phyloP scores from a whole-genome alignment of 2,797 vertebrate genomes.

The Hippocampus kuda region DNA sequence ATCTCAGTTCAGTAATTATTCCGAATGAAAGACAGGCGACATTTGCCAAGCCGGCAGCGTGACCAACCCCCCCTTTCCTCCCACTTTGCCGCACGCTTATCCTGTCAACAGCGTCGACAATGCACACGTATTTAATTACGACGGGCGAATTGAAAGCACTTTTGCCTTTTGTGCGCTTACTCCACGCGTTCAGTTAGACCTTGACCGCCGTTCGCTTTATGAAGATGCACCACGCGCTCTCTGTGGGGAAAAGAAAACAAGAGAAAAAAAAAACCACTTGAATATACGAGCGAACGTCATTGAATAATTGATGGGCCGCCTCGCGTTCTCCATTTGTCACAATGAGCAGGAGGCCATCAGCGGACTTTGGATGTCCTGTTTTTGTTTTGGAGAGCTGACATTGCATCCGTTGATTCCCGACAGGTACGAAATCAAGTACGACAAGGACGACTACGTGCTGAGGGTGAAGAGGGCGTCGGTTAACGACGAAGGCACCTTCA shows the following conservation, averaged over 20 bases:
- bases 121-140: constrained; percentile 19
- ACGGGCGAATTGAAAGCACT: constrained; percentile 8
- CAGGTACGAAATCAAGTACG: constrained; percentile 95
- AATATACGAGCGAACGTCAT: constrained; percentile 60
- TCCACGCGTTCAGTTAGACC: constrained; percentile 14
- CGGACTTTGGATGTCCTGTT: constrained; percentile 3
- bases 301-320: constrained; percentile 64
- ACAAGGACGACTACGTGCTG: constrained; percentile 92
- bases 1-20: not conserved
- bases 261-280: constrained; percentile 28
- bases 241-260: no score
- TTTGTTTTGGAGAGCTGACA: constrained; percentile 11
- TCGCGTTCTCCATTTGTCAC: constrained; percentile 44
- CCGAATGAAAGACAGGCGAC: not conserved
- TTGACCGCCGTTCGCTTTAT: not conserved
- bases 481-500: constrained; percentile 83
- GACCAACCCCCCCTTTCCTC: not conserved
- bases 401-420: not conserved
- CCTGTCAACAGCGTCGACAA: constrained; percentile 19
- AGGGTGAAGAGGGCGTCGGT: constrained; percentile 84
- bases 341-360: constrained; percentile 21
- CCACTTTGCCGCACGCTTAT: constrained; percentile 1
- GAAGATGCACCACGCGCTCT: constrained; percentile 1
- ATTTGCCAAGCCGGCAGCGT: not conserved
- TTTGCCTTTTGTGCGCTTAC: not conserved